Evolutionary conservation across 2,888 invertebrate species (phyloP).

Genomic region (Macaria notata): DNA sequence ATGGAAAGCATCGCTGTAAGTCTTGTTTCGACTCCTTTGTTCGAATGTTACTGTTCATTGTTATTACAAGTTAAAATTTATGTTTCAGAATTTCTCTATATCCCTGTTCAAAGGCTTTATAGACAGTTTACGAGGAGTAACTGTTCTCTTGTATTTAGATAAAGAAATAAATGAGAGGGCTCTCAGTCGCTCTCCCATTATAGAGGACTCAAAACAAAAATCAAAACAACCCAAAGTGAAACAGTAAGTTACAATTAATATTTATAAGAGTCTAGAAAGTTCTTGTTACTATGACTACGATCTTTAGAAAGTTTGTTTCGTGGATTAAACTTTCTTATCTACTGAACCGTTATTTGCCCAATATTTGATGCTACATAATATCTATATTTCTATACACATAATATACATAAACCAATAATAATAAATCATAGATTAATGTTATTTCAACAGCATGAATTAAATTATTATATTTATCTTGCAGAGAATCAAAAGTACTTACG

Average conservation of each 20-base stretch:
- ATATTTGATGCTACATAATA: background rate
- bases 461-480: slow-evolving; percentile 62
- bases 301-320: too few relatives aligned
- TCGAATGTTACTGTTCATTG: slow-evolving; percentile 35
- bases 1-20: slow-evolving; percentile 40
- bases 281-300: background rate
- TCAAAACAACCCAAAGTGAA: slow-evolving; percentile 71
- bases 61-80: slow-evolving; percentile 15
- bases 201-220: slow-evolving; percentile 69
- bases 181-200: slow-evolving; percentile 78
- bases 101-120: slow-evolving; percentile 87
- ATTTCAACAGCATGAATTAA: too few relatives aligned
- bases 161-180: slow-evolving; percentile 87
- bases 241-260: slow-evolving; percentile 65
- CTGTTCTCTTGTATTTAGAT: slow-evolving; percentile 89
- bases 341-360: background rate
- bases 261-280: slow-evolving; percentile 12
- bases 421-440: too few relatives aligned
- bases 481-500: slow-evolving; percentile 92
- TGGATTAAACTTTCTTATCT: too few relatives aligned
- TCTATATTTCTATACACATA: background rate
- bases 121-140: slow-evolving; percentile 90
- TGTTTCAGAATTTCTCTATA: slow-evolving; percentile 84
- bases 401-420: too few relatives aligned
- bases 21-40: slow-evolving; percentile 25